Conservation (phyloP, 2,113 vertebrate genomes). For the Sylvietta virens region DNA sequence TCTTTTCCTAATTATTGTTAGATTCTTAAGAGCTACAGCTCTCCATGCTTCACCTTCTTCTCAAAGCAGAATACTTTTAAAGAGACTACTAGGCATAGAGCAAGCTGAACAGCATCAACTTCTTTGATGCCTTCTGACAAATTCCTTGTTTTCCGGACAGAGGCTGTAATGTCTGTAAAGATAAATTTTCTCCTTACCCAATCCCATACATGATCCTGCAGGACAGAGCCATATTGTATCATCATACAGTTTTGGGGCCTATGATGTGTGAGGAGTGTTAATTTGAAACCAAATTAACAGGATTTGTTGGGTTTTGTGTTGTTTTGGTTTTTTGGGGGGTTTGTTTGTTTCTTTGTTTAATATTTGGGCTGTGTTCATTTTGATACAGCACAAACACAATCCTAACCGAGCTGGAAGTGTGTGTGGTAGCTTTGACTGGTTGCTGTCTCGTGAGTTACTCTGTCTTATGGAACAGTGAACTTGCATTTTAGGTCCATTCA, state of each 20-base stretch:
- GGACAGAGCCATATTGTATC: background rate
- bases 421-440: background rate
- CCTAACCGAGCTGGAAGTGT: background rate
- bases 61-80: background rate
- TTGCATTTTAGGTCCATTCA: background rate
- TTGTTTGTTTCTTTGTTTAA: background rate
- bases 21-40: background rate
- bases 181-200: background rate
- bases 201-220: background rate
- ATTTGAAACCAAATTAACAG: background rate
- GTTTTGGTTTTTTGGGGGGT: background rate
- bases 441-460: background rate
- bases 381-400: background rate
- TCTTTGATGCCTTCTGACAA: background rate
- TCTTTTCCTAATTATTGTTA: fast-evolving
- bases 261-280: background rate
- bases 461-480: background rate
- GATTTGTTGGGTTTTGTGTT: background rate
- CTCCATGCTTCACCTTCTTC: background rate
- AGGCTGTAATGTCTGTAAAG: background rate
- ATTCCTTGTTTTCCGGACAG: background rate
- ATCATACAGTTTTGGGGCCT: background rate
- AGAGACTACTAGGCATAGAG: fast-evolving
- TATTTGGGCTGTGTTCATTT: background rate
- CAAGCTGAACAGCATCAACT: background rate